phyloP scores from a whole-genome alignment of 2,888 invertebrate species.

The Eulithis prunata region DNA sequence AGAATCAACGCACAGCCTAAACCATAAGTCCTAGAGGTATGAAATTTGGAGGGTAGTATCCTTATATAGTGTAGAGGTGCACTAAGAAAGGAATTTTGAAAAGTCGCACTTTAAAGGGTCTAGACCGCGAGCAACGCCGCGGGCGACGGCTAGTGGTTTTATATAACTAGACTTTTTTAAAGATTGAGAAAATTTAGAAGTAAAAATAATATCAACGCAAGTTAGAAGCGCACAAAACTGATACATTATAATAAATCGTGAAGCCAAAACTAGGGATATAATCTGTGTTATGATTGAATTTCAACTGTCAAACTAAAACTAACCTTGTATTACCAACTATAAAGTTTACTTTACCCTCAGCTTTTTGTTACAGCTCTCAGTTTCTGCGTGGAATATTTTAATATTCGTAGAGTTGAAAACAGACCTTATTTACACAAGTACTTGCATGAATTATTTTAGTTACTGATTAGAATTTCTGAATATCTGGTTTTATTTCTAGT shows the following conservation, averaged over 20 bases:
- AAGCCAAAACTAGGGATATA: slow-evolving; percentile 16
- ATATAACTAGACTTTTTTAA: no score
- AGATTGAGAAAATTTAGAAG: no score
- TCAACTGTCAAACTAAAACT: slow-evolving; percentile 9
- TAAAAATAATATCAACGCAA: not conserved
- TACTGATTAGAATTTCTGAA: slow-evolving; percentile 14
- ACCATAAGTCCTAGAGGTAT: no score
- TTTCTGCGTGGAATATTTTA: slow-evolving; percentile 19
- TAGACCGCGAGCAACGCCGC: no score
- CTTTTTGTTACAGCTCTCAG: slow-evolving; percentile 17
- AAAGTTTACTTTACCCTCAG: slow-evolving; percentile 3
- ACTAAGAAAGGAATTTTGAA: no score
- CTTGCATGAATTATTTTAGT: slow-evolving; percentile 16
- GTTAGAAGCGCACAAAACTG: slow-evolving; percentile 13
- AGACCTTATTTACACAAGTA: slow-evolving; percentile 24
- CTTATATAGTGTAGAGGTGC: no score
- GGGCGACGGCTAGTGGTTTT: no score
- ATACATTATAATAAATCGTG: slow-evolving; percentile 28
- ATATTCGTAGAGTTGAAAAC: slow-evolving; percentile 30
- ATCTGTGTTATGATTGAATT: slow-evolving; percentile 25
- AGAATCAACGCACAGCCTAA: no score
- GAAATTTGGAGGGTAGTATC: no score
- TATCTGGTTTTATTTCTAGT: not conserved
- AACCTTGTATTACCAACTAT: not conserved
- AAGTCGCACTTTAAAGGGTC: no score